Conservation (phyloP, 2,797 vertebrate species). For the Ibycter americanus region DNA sequence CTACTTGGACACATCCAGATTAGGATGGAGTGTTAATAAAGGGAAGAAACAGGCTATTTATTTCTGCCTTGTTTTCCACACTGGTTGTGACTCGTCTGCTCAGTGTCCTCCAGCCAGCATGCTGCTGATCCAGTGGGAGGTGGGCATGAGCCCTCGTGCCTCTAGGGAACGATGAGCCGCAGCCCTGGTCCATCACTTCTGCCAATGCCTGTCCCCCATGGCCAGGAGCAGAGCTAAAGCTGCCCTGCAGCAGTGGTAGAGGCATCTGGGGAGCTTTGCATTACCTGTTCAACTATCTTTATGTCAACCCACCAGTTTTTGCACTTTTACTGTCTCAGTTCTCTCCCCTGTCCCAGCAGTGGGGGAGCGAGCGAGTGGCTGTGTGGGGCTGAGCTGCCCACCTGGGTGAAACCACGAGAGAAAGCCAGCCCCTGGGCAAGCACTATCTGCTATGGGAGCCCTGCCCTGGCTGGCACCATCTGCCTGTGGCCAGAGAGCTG, state of each 20-base stretch:
- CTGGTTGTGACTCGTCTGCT: too few relatives aligned
- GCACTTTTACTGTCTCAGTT: neutral
- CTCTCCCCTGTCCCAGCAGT: neutral
- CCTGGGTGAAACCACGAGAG: neutral
- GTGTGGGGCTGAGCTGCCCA: neutral
- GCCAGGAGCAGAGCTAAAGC: neutral
- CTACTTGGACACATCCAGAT: neutral
- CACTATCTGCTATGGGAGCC: fast-evolving
- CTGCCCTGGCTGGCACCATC: neutral
- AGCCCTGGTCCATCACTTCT: neutral
- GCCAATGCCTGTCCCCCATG: neutral
- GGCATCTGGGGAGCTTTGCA: neutral
- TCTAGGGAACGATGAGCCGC: neutral
- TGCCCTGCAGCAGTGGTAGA: neutral
- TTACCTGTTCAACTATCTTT: neutral
- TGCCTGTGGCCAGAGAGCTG: fast-evolving
- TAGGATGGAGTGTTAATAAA: neutral
- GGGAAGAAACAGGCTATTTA: neutral
- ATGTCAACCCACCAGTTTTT: neutral
- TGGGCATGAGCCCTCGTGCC: too few relatives aligned
- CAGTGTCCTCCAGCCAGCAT: neutral
- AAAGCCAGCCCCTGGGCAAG: neutral
- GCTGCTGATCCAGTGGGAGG: fast-evolving
- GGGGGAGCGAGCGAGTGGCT: fast-evolving
- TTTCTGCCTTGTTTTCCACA: neutral